These are phyloP conservation scores for Delphinus delphis DNA, from an alignment of 2,113 vertebrate genomes.

Conservation along the genomic window DNA sequence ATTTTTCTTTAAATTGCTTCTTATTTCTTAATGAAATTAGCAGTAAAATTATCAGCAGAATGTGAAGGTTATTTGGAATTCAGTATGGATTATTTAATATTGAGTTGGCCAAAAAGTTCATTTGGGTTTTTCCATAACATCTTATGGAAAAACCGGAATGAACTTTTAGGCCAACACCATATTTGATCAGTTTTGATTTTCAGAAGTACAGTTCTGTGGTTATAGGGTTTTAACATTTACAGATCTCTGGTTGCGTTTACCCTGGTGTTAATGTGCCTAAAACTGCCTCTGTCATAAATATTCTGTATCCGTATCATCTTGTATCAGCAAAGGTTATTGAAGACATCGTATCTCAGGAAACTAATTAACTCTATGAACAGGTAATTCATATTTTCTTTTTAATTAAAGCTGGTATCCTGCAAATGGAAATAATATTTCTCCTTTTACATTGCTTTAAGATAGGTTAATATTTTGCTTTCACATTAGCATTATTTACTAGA, in stretches of 20 bases:
- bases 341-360: background rate
- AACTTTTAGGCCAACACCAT: background rate
- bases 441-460: slow-evolving; percentile 6
- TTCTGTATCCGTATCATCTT: background rate
- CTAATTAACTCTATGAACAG: background rate
- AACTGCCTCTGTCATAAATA: background rate
- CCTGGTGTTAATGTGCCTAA: background rate
- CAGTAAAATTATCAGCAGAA: background rate
- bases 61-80: background rate
- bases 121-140: too few relatives aligned
- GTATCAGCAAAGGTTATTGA: background rate
- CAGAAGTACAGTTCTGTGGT: background rate
- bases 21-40: background rate
- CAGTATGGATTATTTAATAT: background rate
- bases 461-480: background rate
- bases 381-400: slow-evolving; percentile 24
- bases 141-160: too few relatives aligned
- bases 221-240: background rate
- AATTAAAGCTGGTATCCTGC: background rate
- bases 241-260: background rate
- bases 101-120: too few relatives aligned
- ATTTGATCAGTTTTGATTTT: background rate
- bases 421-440: slow-evolving; percentile 9
- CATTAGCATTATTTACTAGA: background rate
- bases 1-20: slow-evolving; percentile 1